Evolutionary conservation across 2,888 invertebrate species (phyloP), one percentile per base, ranked within the genome.

Genomic region (Patella depressa): DNA sequence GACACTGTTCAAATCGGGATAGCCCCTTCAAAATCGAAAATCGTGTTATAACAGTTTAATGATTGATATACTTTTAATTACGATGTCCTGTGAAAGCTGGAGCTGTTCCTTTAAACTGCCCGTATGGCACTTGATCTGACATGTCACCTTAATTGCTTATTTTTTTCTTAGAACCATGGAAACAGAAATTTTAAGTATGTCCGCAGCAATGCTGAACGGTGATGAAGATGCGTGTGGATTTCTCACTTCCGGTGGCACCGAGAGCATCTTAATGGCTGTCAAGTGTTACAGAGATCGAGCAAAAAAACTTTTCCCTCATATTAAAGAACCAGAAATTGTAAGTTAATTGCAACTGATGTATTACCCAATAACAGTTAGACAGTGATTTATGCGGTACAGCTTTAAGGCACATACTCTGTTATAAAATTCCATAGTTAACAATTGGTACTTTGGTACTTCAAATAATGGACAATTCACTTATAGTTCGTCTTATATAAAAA

Each of bases 241-340:
- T 77, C 78, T 90, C 59, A 90, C 90, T 72, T 90, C 90, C 76
- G 90, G 90, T 65, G 90, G 90, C 4, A 90, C 90, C 5, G 90
- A 90, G 78, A 90, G 90, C 80, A 84, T 90, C 12, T 76, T 90
- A 71, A 90, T 90, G 90, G 90, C 90, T 2, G 89, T 90, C 54
- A 90, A 90, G 79, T 83, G 89, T 0, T 90, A 86, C 83, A 82
- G 89, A 69, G 88, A 89, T 78, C 79, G 87, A 70, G 89, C 88
- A 1, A 74, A 79, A 29, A 88, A 88, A 77, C 80, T 86, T 5
- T 85, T 80, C 65, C 89, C 89, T 5, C 82, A 86, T 74, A 88
- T 90, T 74, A 86, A 80, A 24, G 78, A 85, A 57, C 88, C 89
- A 11, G 87, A 89, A 79, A 88, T 88, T 54, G 88, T 89, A 79